Evolutionary conservation across 2,888 invertebrate species (phyloP).

Genomic region (Polylopha cassiicola): DNA sequence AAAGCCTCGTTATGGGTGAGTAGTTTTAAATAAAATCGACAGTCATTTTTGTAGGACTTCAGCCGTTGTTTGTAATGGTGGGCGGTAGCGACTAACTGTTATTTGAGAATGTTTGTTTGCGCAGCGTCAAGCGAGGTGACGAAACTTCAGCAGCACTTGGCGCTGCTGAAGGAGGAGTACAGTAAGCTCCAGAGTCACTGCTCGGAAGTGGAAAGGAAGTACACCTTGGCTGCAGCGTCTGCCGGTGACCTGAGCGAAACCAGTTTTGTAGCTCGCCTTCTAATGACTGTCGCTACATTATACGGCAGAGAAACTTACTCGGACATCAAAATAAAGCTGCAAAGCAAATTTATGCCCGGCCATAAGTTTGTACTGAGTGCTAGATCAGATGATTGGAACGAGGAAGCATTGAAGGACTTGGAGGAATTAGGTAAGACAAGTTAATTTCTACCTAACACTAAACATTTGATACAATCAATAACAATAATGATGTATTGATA

Average conservation of each 20-base stretch:
- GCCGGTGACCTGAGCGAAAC: slow-evolving; percentile 81
- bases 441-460: too few relatives aligned
- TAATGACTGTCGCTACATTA: slow-evolving; percentile 88
- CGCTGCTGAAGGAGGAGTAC: slow-evolving; percentile 92
- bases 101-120: slow-evolving; percentile 47
- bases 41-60: slow-evolving; percentile 31
- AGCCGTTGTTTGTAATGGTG: slow-evolving; percentile 43
- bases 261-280: slow-evolving; percentile 89
- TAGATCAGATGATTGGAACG: slow-evolving; percentile 91
- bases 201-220: slow-evolving; percentile 89
- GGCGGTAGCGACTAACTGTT: slow-evolving; percentile 46
- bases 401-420: slow-evolving; percentile 80
- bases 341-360: slow-evolving; percentile 84
- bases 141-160: slow-evolving; percentile 89
- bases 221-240: slow-evolving; percentile 85
- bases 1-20: slow-evolving; percentile 63
- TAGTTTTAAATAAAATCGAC: slow-evolving; percentile 35
- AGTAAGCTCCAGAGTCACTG: slow-evolving; percentile 90
- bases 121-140: slow-evolving; percentile 78
- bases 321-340: slow-evolving; percentile 87
- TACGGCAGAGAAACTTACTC: slow-evolving; percentile 89
- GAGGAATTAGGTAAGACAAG: slow-evolving; percentile 80
- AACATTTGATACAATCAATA: too few relatives aligned
- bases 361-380: slow-evolving; percentile 95
- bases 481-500: too few relatives aligned